Base-by-base conservation (phyloP, 2,888 invertebrate species). In the Synergus japonicus region DNA sequence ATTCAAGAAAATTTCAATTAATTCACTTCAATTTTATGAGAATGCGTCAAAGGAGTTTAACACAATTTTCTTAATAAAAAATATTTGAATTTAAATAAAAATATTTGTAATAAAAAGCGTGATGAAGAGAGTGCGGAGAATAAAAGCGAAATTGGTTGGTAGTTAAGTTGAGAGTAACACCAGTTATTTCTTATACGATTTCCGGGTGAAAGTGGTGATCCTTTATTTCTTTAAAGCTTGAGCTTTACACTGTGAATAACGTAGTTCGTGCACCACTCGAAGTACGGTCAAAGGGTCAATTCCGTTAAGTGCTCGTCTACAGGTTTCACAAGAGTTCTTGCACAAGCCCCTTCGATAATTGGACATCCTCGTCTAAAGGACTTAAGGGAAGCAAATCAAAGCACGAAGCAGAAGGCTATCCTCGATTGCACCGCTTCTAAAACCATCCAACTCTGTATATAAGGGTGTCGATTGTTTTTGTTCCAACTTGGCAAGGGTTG, bases 321-420 rank as follows among this genome's bases (percentile, higher is more conserved):
- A 9, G 54, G 49, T 73, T 73, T 54, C 54, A 73, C 73, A 73
- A 73, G 73, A 73, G 73, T 73, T 73, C 49, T 73, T 37, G 73
- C 73, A 73, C 73, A 73, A 73, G 37, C 15, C 73, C 73, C 54
- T 73, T 73, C 73, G 54, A 73, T 73, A 73, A 73, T 73, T 73
- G 73, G 37, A 73, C 73, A 73, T 73, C 73, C 73, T 54, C 29
- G 41, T 73, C 73, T 73, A 73, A 73, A 54, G 73, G 54, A 54
- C 73, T 69, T 49, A 69, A 29, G 67, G 73, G 73, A 54, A 73
- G 54, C 73, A 73, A 73, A 73, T 73, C 54, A 73, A 73, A 73
- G 54, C 46, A 69, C 4, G 29, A 4, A 54, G 69, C 49, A 69
- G n/a, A 54, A 73, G 73, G 54, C 49, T 73, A 73, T 73, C 54